Percentiles rank a stretch among this genome's conserved stretches.
Conservation (phyloP, 1,140 invertebrate species). For the Medauroidea extradentata region DNA sequence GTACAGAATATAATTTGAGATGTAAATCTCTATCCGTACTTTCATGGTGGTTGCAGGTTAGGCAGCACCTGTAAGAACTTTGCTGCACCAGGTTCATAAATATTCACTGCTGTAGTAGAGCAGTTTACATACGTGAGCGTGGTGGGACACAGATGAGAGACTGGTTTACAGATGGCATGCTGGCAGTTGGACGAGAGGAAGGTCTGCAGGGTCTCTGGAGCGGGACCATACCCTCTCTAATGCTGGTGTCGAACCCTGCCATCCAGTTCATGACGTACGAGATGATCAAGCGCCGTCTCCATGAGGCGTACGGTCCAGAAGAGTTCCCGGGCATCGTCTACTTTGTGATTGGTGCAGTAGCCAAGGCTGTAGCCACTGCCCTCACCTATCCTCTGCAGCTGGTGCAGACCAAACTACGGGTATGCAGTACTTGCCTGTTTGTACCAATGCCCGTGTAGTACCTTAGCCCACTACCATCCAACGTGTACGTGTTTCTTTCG, state of each 20-base stretch:
- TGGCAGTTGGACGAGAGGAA: constrained; percentile 44
- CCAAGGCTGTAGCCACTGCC: constrained; percentile 77
- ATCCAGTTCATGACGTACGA: constrained; percentile 92
- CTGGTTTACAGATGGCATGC: constrained; percentile 45
- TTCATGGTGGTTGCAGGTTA: too few species aligned
- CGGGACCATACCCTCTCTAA: constrained; percentile 73
- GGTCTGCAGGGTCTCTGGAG: constrained; percentile 72
- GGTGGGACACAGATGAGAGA: not conserved
- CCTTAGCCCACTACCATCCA: too few species aligned
- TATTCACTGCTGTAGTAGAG: too few species aligned
- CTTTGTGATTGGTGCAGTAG: constrained; percentile 66
- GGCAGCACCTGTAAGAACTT: not conserved
- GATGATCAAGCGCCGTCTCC: constrained; percentile 64
- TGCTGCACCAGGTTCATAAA: too few species aligned
- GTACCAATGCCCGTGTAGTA: too few species aligned
- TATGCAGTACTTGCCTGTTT: too few species aligned
- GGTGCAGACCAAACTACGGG: constrained; percentile 76
- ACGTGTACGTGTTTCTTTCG: too few species aligned
- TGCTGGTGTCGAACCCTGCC: constrained; percentile 82
- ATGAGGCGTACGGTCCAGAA: constrained; percentile 31
- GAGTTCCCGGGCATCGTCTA: constrained; percentile 51
- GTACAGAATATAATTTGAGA: too few species aligned
- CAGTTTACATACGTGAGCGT: not conserved
- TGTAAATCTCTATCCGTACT: too few species aligned
- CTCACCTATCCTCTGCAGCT: constrained; percentile 85